Conservation (phyloP, 2,888 invertebrate species). For the Euzetes globulus region DNA sequence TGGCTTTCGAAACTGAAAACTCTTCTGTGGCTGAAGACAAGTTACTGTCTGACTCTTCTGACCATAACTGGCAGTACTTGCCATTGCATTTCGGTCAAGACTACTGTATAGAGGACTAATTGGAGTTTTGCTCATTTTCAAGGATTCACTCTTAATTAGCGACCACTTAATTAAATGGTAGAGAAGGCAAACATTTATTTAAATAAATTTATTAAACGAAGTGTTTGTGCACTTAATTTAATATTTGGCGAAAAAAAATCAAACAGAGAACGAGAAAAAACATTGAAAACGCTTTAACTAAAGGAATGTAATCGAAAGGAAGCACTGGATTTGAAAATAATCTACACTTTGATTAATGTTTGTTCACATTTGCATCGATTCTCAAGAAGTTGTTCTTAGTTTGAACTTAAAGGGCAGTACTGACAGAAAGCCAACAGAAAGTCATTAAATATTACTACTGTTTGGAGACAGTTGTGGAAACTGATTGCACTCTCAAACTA, state of each 20-base stretch:
- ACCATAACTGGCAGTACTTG: background rate
- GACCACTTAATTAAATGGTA: background rate
- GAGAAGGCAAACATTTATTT: background rate
- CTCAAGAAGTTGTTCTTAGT: background rate
- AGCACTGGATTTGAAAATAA: background rate
- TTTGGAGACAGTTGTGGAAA: background rate
- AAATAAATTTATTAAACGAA: background rate
- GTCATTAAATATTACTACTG: background rate
- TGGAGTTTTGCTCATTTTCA: constrained; percentile 8
- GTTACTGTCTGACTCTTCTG: background rate
- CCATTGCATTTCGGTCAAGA: background rate
- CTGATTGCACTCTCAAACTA: background rate
- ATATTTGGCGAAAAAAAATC: background rate
- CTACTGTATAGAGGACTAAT: background rate
- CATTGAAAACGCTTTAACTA: background rate
- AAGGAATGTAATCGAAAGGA: background rate
- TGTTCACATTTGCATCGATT: constrained; percentile 6
- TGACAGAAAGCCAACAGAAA: background rate
- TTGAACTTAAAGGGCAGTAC: background rate
- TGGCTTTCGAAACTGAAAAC: constrained; percentile 9
- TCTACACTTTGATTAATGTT: constrained; percentile 1
- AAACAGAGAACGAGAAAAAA: background rate
- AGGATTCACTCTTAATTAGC: background rate
- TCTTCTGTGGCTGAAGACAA: constrained; percentile 1
- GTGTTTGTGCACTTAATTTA: background rate